Conservation (phyloP, 2,797 vertebrate genomes). For the Poeciliopsis gracilis region DNA sequence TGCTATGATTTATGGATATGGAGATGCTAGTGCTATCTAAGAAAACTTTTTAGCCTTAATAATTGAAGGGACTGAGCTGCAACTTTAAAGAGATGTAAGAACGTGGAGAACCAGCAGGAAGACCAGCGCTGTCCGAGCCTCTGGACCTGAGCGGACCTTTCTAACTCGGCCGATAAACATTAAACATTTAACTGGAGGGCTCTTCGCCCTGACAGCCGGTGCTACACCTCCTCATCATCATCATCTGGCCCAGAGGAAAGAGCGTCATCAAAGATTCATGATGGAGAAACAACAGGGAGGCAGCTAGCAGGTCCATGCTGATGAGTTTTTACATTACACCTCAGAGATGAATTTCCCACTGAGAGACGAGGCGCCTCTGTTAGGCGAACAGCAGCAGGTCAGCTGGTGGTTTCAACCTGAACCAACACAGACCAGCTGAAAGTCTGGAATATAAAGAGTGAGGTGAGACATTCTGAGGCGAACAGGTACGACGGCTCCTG, state of each 20-base stretch:
- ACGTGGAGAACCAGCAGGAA: neutral
- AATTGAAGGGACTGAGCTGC: neutral
- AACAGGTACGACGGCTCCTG: neutral
- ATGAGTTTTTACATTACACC: conserved; percentile 42
- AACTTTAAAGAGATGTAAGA: neutral
- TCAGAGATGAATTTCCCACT: conserved; percentile 51
- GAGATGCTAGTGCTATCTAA: neutral
- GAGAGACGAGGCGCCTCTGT: conserved; percentile 19
- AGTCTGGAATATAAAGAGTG: neutral
- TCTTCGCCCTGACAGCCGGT: conserved; percentile 36
- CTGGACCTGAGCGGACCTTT: conserved; percentile 1
- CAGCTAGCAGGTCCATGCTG: conserved; percentile 4
- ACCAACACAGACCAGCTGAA: neutral
- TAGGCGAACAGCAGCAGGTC: conserved; percentile 11
- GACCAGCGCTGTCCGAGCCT: neutral
- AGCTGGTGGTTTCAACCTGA: conserved; percentile 1
- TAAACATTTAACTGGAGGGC: conserved; percentile 41
- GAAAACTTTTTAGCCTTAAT: neutral
- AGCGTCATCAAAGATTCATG: conserved; percentile 52
- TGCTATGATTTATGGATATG: neutral
- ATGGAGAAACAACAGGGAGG: conserved; percentile 15
- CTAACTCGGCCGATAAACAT: conserved; percentile 23
- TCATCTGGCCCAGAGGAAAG: conserved; percentile 2
- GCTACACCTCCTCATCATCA: conserved; percentile 20
- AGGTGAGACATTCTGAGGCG: neutral